Evolutionary conservation across 2,797 vertebrate species (phyloP), one percentile per base, ranked within the genome.

Genomic region (Macropodus opercularis): DNA sequence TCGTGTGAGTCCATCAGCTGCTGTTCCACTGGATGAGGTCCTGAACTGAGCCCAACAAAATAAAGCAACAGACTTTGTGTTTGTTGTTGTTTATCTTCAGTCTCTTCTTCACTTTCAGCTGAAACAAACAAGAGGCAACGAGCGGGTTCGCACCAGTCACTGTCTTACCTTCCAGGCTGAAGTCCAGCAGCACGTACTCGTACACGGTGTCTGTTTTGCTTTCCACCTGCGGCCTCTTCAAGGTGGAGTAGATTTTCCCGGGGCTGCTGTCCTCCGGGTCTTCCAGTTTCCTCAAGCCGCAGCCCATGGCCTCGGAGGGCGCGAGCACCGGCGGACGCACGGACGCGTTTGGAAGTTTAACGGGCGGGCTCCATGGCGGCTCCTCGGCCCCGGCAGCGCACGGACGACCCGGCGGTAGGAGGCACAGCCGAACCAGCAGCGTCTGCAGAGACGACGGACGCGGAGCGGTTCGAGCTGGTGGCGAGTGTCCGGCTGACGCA

Each of bases 211-310:
- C 95, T 0, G 89, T 92, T 79, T 93, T 96, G 87, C 94, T 96
- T 89, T 99, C 97, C 84, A 99, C 97, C 85, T 98, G 95, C 0
- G 95, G 94, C 90, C 97, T 95, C 89, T 95, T 98, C 83, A 99
- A 63, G 0, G 96, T 98, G 81, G 97, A 99, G 86, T 98, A 99
- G 73, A 99, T 99, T 81, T 99, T 98, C 85, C 97, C 97, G 65
- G 96, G 97, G 69, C 96, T 99, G 90, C 93, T 95, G 87, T 98
- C 96, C 91, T 98, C 97, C 61, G 95, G 94, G 79, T 98, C 95
- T 81, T 98, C 95, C 81, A 98, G 93, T 77, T 98, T 99, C 77
- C 97, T 84, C 65, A 99, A 90, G 87, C 97, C 97, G 87, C 97
- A 99, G 92, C 97, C 97, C 97, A 99, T 99, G 82, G 85, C 90